Conservation (phyloP, 2,888 invertebrate genomes). For the Thecophora atra region DNA sequence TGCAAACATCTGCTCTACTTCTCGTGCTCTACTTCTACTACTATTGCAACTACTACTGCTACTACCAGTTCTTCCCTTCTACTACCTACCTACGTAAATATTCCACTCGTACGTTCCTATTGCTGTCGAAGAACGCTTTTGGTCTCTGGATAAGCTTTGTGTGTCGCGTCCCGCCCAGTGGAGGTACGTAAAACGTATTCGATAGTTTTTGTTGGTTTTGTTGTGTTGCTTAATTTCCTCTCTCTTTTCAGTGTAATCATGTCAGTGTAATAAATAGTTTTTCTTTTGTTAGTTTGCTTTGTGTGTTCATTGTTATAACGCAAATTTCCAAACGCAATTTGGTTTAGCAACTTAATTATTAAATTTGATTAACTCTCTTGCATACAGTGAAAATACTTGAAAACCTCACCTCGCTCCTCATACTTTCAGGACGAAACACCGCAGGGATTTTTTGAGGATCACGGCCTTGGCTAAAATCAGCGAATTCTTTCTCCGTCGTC, state of each 20-base stretch:
- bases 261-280: neutral
- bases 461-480: constrained; percentile 85
- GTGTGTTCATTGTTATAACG: constrained; percentile 4
- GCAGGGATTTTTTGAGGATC: constrained; percentile 99
- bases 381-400: neutral
- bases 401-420: neutral
- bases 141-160: constrained; percentile 29
- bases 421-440: constrained; percentile 98
- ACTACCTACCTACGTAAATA: constrained; percentile 15
- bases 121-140: constrained; percentile 21
- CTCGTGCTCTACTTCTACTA: no score
- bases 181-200: constrained; percentile 30
- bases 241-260: constrained; percentile 12
- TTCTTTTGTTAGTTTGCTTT: constrained; percentile 9
- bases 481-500: neutral
- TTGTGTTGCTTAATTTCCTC: neutral
- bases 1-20: constrained; percentile 9
- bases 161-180: neutral
- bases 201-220: constrained; percentile 11
- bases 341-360: neutral
- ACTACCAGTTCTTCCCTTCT: constrained; percentile 14
- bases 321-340: neutral
- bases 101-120: constrained; percentile 1
- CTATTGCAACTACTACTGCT: constrained; percentile 12
- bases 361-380: neutral